Base-by-base conservation (phyloP, 2,888 invertebrate genomes). In the Perdita meconis region DNA sequence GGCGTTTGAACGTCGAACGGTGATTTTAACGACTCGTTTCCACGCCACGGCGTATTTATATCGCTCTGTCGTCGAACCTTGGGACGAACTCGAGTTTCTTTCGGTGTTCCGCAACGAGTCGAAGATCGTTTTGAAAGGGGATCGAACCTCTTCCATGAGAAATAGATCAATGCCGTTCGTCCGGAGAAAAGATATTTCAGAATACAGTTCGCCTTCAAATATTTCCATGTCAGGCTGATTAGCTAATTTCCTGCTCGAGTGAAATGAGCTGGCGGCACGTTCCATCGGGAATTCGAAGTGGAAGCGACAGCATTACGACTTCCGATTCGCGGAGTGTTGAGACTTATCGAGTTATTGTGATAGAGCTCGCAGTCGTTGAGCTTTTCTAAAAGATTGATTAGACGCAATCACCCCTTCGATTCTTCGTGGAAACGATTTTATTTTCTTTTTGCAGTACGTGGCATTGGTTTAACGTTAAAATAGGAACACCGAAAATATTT, bases 331-430 rank as follows among this genome's bases (percentile, higher is more conserved):
- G 56, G 78, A 61, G 8, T 57, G 53, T 34, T 16, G 59, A 64
- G 77, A 77, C 68, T 77, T 68, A 64, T 75, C 53, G 63, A 68
- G 50, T 76, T 68, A 76, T 77, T 76, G 76, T 47, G 44, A 34
- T 10, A 19, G 74, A 36, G 42, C 24, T 0, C 16, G 38, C 40
- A 61, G 69, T 59, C 78, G 42, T 70, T 66, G 70, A 78, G 68
- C 68, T 63, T 19, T 16, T 51, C 19, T 40, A 68, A 76, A 68
- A 51, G 61, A 77, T 68, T 44, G 63, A 76, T 75, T 75, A 56
- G 59, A 61, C 10, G 13, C 34, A 8, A 30, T 57, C 44, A 44
- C 13, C 38, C 47, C n/a, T n/a, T 44, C 2, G n/a, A 10, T 26
- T 13, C 50, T 12, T 22, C 6, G 22, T n/a, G 12, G 3, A n/a